Conservation (phyloP, 2,888 invertebrate genomes). For the Ophraella communa region DNA sequence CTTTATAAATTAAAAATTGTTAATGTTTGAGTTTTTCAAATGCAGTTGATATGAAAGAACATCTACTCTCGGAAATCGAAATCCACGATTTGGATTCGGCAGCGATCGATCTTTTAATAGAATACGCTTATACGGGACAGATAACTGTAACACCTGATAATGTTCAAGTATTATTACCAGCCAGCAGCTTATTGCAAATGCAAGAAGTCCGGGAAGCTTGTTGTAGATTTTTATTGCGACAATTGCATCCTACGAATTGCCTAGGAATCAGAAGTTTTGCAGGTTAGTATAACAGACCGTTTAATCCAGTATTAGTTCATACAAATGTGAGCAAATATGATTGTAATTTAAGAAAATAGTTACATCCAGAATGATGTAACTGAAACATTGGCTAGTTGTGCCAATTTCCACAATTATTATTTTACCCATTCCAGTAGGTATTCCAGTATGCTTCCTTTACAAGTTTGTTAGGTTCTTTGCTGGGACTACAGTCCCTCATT, state of each 20-base stretch:
- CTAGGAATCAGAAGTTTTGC: slow-evolving; percentile 79
- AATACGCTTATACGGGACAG: slow-evolving; percentile 79
- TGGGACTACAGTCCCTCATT: no score
- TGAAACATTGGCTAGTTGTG: no score
- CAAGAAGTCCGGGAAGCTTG: slow-evolving; percentile 74
- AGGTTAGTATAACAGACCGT: slow-evolving; percentile 53
- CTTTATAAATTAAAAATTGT: no score
- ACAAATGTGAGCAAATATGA: no score
- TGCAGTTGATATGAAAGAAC: slow-evolving; percentile 68
- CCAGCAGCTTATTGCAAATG: slow-evolving; percentile 76
- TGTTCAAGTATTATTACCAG: slow-evolving; percentile 68
- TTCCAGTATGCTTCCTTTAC: no score
- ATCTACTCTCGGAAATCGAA: slow-evolving; percentile 63
- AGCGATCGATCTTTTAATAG: slow-evolving; percentile 72
- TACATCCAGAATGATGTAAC: no score
- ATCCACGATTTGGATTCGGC: slow-evolving; percentile 67
- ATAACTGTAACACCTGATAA: slow-evolving; percentile 64
- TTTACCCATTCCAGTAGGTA: no score
- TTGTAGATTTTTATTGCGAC: slow-evolving; percentile 75
- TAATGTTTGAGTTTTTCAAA: no score
- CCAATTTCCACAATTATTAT: no score
- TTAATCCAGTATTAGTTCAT: no score
- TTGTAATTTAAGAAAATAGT: no score
- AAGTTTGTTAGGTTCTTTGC: no score
- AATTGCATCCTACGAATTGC: slow-evolving; percentile 78